phyloP scores from a whole-genome alignment of 2,113 vertebrate species.

The Telmatochromis sp. region DNA sequence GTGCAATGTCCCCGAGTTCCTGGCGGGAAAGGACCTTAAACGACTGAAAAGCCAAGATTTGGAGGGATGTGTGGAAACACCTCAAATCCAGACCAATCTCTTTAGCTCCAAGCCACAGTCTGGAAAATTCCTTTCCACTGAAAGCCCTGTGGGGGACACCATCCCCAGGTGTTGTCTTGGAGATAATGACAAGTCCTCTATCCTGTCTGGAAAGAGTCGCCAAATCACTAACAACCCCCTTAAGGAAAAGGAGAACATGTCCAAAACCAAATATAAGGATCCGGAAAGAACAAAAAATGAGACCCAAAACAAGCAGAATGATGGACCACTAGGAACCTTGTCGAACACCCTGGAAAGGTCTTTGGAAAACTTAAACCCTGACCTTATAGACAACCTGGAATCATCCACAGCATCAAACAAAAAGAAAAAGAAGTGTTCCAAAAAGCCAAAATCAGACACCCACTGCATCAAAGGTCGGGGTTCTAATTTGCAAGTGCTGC shows the following conservation, averaged over 20 bases:
- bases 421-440: slow-evolving; percentile 92
- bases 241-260: slow-evolving; percentile 90
- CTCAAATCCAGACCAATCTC: slow-evolving; percentile 77
- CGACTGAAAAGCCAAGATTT: slow-evolving; percentile 78
- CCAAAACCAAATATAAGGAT: slow-evolving; percentile 81
- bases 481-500: slow-evolving; percentile 47
- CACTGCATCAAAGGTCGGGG: slow-evolving; percentile 80
- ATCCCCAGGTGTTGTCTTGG: slow-evolving; percentile 84
- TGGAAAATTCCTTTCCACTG: slow-evolving; percentile 71
- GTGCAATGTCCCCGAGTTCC: slow-evolving; percentile 78
- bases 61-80: slow-evolving; percentile 80
- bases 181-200: slow-evolving; percentile 85
- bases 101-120: slow-evolving; percentile 77
- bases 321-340: slow-evolving; percentile 89
- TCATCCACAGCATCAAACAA: slow-evolving; percentile 84
- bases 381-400: slow-evolving; percentile 80
- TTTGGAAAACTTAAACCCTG: slow-evolving; percentile 78
- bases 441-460: slow-evolving; percentile 89
- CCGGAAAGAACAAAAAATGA: slow-evolving; percentile 80
- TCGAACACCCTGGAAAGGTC: slow-evolving; percentile 84
- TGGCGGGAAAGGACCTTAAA: slow-evolving; percentile 86
- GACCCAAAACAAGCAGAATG: slow-evolving; percentile 86
- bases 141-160: slow-evolving; percentile 69
- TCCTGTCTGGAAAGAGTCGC: slow-evolving; percentile 83
- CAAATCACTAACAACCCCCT: slow-evolving; percentile 82